Evolutionary conservation across 2,888 invertebrate species (phyloP).

Genomic region (Ecdyonurus torrentis): DNA sequence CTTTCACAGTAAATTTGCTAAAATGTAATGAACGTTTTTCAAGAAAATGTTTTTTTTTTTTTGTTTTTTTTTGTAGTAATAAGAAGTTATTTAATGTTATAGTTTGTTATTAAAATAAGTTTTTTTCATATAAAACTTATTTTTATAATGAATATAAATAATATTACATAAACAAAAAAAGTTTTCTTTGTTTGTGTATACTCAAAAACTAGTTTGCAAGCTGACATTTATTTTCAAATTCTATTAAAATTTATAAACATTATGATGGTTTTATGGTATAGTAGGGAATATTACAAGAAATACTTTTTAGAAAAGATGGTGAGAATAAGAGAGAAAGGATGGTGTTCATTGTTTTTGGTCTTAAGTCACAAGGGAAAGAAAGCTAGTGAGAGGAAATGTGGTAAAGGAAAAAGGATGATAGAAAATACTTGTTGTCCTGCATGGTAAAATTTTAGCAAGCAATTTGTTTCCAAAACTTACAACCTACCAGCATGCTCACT

Average conservation of each 20-base stretch:
- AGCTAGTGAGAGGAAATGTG: not conserved
- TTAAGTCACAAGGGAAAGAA: not conserved
- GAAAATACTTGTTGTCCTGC: not conserved
- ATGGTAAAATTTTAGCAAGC: not conserved
- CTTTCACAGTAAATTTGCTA: too few species aligned
- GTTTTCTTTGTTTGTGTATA: too few species aligned
- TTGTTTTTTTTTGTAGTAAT: too few species aligned
- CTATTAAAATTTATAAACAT: not conserved
- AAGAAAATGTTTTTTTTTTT: too few species aligned
- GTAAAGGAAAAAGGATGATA: not conserved
- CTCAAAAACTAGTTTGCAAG: not conserved
- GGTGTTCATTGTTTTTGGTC: not conserved
- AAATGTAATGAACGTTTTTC: too few species aligned
- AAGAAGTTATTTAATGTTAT: not conserved
- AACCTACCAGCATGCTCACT: too few species aligned
- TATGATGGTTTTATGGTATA: not conserved
- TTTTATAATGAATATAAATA: not conserved
- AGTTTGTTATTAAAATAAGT: not conserved
- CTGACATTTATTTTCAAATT: not conserved
- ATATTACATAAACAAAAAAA: not conserved
- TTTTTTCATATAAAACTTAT: not conserved
- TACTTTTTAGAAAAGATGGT: not conserved
- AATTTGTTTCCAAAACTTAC: too few species aligned
- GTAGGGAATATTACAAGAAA: not conserved
- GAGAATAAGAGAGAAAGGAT: not conserved